Conservation (phyloP, 2,113 vertebrate genomes). For the Hypocryptadius cinnamomeus region DNA sequence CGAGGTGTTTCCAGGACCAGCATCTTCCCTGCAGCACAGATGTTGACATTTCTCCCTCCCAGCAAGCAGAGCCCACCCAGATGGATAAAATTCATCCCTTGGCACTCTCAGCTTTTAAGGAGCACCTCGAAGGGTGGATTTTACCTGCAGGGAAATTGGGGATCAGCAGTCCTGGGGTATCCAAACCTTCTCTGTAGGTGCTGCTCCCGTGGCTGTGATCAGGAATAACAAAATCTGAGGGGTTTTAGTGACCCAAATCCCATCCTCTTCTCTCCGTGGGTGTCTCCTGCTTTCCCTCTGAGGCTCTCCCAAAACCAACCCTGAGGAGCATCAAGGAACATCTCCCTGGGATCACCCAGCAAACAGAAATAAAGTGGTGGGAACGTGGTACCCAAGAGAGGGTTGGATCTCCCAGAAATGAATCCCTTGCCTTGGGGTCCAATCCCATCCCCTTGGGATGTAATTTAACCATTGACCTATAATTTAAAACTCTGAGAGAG, state of each 20-base stretch:
- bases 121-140: accelerated
- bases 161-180: accelerated
- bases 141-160: background rate
- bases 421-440: background rate
- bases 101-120: background rate
- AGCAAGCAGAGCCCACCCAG: background rate
- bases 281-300: background rate
- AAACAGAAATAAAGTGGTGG: background rate
- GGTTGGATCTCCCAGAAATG: accelerated
- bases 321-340: background rate
- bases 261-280: background rate
- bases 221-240: accelerated
- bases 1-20: background rate
- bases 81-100: background rate
- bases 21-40: background rate
- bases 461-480: accelerated
- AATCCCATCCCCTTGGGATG: too few relatives aligned
- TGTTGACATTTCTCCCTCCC: background rate
- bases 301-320: background rate
- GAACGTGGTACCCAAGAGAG: background rate
- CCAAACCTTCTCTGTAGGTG: background rate
- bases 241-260: background rate
- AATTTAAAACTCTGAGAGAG: background rate
- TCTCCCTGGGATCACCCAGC: background rate
- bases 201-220: background rate